Evolutionary conservation across 2,113 vertebrate genomes (phyloP), one percentile per base, ranked within the genome.

Genomic region (Pangasianodon hypophthalmus): DNA sequence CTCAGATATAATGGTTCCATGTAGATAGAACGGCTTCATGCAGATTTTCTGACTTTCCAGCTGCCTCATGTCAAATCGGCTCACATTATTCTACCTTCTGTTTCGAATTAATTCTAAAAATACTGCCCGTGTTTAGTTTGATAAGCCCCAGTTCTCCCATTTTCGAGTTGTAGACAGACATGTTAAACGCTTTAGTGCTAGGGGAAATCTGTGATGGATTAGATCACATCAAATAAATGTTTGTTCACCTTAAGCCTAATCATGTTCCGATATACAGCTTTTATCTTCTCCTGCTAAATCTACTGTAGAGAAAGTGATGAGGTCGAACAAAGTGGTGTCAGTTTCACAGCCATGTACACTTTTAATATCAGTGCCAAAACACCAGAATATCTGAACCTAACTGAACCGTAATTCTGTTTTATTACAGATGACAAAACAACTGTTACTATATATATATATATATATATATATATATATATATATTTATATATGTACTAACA

Each of bases 181-280:
- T 77, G 84, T 89, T 89, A 89, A 85, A 89, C 29, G 84, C 58
- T 56, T n/a, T 24, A 85, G 71, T 13, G 56, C 82, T 85, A 24
- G 18, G 83, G 71, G 82, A 89, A 79, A 77, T 85, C 56, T 58
- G 60, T 89, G 88, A 64, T 77, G 56, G 71, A 89, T 89, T 85
- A 89, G 83, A 88, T 88, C 87, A 83, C 87, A 88, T 82, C 80
- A 46, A 89, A 85, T 62, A 89, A 89, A 89, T 89, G 71, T 85
- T 85, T 58, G 56, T 85, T 89, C 83, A 89, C 52, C 71, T 85
- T 89, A 85, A 64, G 69, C 83, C 73, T 85, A 79, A 85, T 52
- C 69, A 79, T 62, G 62, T 81, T 81, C 79, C 48, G 6, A 64
- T 86, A 89, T 44, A 71, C 58, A 90, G 87, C 48, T 44, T 88